phyloP scores from a whole-genome alignment of 2,888 invertebrate species.

The Cerastis leucographa region DNA sequence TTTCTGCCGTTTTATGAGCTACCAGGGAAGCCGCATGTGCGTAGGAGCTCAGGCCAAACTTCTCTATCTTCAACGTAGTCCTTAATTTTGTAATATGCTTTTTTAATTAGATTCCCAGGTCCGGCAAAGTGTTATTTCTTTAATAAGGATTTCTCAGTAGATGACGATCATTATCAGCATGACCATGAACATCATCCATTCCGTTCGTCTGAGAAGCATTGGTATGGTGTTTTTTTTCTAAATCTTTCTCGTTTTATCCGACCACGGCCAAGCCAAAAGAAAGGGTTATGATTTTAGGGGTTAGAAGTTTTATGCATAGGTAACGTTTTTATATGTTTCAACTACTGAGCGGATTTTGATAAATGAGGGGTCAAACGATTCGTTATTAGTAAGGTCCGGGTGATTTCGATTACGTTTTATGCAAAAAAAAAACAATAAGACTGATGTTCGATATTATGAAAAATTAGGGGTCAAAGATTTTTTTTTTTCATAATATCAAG shows the following conservation, averaged over 20 bases:
- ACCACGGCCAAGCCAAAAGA: background rate
- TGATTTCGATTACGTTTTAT: background rate
- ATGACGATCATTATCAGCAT: background rate
- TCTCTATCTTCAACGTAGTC: too few relatives aligned
- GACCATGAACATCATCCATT: background rate
- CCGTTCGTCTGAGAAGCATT: background rate
- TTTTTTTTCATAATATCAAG: too few relatives aligned
- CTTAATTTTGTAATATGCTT: too few relatives aligned
- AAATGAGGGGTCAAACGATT: background rate
- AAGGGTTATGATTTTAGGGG: background rate
- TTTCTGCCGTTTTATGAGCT: too few relatives aligned
- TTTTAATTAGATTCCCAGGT: background rate
- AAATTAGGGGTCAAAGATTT: background rate
- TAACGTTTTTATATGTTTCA: background rate
- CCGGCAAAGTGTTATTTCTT: background rate
- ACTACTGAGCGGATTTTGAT: background rate
- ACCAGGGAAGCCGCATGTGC: too few relatives aligned
- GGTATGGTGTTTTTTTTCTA: background rate
- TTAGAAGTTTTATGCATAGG: background rate
- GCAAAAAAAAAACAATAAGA: background rate
- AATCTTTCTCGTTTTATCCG: background rate
- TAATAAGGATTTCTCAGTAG: background rate
- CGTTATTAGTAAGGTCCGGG: background rate
- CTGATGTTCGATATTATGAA: too few relatives aligned
- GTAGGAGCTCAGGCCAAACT: too few relatives aligned